Percentiles rank a stretch among this genome's conserved stretches.
Evolutionary conservation across 2,888 invertebrate species (phyloP).

Genomic region (Xestoiulus laeticollis): DNA sequence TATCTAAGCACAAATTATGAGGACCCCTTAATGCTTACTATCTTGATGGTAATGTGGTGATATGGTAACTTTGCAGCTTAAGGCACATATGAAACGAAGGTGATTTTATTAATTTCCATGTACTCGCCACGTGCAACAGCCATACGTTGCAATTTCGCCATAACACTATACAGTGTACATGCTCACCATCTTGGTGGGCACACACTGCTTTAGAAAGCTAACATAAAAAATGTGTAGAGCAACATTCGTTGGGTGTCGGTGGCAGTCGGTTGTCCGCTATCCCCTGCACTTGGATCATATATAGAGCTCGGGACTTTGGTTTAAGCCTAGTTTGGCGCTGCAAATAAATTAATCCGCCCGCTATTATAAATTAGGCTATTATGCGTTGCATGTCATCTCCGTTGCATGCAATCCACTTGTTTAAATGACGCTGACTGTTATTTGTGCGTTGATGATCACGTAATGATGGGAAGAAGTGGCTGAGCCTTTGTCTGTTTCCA

Average conservation of each 20-base stretch:
- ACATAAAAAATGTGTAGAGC: too few species aligned
- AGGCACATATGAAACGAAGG: too few species aligned
- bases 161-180: too few species aligned
- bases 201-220: too few species aligned
- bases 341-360: constrained; percentile 5
- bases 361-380: constrained; percentile 37
- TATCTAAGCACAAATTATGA: too few species aligned
- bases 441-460: constrained; percentile 46
- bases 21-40: too few species aligned
- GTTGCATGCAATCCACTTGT: constrained; percentile 31
- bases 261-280: neutral
- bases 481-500: neutral
- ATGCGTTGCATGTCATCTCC: constrained; percentile 34
- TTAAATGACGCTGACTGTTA: constrained; percentile 42
- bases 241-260: neutral
- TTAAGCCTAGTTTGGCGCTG: neutral
- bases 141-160: too few species aligned
- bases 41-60: too few species aligned
- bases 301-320: neutral
- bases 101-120: too few species aligned
- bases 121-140: too few species aligned
- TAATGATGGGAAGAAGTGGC: constrained; percentile 43
- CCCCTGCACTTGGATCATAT: neutral
- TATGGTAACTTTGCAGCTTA: too few species aligned
- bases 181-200: too few species aligned